Base-by-base conservation (phyloP, 1,140 invertebrate species). In the Idris sp. region DNA sequence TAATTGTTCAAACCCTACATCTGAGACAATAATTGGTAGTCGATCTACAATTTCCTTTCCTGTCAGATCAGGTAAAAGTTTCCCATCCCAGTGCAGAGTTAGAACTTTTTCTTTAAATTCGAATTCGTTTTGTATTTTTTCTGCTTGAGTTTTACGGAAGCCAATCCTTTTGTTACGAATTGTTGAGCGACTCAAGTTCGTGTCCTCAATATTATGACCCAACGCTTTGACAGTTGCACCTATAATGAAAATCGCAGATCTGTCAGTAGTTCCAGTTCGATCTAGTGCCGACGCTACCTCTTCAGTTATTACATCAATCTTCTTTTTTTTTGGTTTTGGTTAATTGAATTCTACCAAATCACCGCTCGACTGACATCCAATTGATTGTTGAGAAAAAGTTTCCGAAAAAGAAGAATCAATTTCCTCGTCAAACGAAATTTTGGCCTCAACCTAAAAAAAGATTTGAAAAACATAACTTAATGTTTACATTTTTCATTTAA, bases 21-120 rank as follows among this genome's bases (percentile, higher is more conserved):
- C 53, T 33, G 15, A 19, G n/a, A 13, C 38, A 11, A 56, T 14
- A n/a, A 56, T 56, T 14, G 38, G 28, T 25, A 56, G 33, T 9
- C 53, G 13, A 18, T 43, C 33, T 1, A 43, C 38, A 1, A 10
- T 8, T 9, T 62, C 18, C 22, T 22, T 72, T 8, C 33, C 48
- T 18, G n/a, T 53, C n/a, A 51, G 18, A 6, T 46, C 43, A 25
- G 38, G 48, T n/a, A n/a, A n/a, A n/a, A n/a, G n/a, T n/a, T n/a
- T n/a, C n/a, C n/a, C n/a, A n/a, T n/a, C n/a, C n/a, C 11, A 72
- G 0, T 56, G 31, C n/a, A 33, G 46, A 7, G 1, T 9, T 31
- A 48, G 41, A 1, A 41, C 46, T 26, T 41, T 40, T 41, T 28
- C 15, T n/a, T n/a, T n/a, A 33, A 71, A 14, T 10, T 38, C 13